These are phyloP conservation scores for Oncorhynchus mykiss DNA, from an alignment of 2,113 vertebrate genomes.

Conservation along the genomic window DNA sequence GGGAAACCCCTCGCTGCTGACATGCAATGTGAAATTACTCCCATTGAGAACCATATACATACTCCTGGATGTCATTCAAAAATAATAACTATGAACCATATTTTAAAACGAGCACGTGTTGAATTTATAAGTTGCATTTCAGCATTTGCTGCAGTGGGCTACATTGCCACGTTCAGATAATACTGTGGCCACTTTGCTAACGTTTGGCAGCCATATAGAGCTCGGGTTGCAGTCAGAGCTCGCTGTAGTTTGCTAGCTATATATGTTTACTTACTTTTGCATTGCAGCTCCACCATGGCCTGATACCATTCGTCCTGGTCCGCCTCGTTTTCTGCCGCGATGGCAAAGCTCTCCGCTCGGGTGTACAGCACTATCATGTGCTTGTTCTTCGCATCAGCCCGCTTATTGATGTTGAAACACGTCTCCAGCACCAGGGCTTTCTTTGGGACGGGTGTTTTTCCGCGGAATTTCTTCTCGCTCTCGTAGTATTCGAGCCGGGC, in stretches of 20 bases:
- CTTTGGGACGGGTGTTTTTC: constrained; percentile 70
- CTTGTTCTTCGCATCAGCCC: constrained; percentile 76
- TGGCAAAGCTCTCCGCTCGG: constrained; percentile 74
- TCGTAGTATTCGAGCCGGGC: constrained; percentile 80
- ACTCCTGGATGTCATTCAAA: not conserved
- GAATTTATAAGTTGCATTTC: too few species aligned
- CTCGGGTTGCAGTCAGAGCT: too few species aligned
- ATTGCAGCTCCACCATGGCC: constrained; percentile 77
- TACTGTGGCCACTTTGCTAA: not conserved
- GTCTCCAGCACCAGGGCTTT: constrained; percentile 70
- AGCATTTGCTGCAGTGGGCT: too few species aligned
- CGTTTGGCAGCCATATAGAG: too few species aligned
- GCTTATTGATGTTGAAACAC: constrained; percentile 82
- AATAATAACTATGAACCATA: not conserved
- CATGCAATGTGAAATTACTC: not conserved
- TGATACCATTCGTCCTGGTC: constrained; percentile 80
- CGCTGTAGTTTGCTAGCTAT: too few species aligned
- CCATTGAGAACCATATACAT: too few species aligned
- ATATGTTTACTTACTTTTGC: constrained; percentile 69
- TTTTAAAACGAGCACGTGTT: not conserved
- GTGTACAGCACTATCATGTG: constrained; percentile 81
- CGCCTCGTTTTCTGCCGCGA: constrained; percentile 75
- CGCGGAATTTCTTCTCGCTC: constrained; percentile 82
- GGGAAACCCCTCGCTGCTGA: not conserved
- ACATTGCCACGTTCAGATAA: not conserved